Conservation (phyloP, 2,113 vertebrate species). For the Mesitornis unicolor region DNA sequence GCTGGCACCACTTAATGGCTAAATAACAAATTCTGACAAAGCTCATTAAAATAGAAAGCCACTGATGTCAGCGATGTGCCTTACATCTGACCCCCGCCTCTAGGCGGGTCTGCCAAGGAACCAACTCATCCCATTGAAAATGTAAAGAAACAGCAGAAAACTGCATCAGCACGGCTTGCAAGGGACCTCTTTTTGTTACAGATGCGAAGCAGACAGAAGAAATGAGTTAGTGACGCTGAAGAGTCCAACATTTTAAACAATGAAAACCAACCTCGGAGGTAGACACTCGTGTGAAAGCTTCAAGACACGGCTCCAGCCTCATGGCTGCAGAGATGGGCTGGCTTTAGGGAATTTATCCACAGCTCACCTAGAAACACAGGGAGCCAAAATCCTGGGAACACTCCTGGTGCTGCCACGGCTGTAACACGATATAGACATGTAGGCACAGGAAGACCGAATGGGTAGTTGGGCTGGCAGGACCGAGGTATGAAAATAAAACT, state of each 20-base stretch:
- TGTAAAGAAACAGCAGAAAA: background rate
- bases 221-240: background rate
- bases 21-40: slow-evolving; percentile 34
- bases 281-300: background rate
- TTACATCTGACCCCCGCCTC: background rate
- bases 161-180: rapidly evolving
- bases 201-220: background rate
- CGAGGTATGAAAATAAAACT: slow-evolving; percentile 17
- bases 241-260: background rate
- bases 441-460: background rate
- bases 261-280: background rate
- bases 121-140: background rate
- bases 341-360: background rate
- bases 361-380: background rate
- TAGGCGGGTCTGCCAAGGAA: background rate
- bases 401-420: background rate
- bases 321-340: rapidly evolving
- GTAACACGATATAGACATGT: background rate
- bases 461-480: background rate
- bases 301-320: background rate
- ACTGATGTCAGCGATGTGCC: background rate
- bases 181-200: background rate
- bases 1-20: background rate
- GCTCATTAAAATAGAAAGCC: slow-evolving; percentile 22
- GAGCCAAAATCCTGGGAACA: background rate